phyloP scores from a whole-genome alignment of 2,888 invertebrate species.

The Metopia argyrocephala region DNA sequence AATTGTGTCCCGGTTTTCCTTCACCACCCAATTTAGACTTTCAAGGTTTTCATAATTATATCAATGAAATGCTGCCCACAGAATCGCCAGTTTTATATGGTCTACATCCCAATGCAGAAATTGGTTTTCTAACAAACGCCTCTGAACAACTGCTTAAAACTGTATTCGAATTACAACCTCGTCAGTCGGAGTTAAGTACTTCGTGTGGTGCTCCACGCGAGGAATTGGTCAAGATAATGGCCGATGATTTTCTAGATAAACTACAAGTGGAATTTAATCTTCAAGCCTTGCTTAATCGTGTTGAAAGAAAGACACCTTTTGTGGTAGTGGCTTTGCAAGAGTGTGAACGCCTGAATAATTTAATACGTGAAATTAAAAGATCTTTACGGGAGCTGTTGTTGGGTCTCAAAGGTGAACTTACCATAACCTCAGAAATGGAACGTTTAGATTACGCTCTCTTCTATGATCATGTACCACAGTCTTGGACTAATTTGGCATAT shows the following conservation, averaged over 20 bases:
- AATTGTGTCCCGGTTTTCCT: slow-evolving; percentile 90
- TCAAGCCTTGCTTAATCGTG: slow-evolving; percentile 89
- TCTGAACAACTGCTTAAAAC: slow-evolving; percentile 91
- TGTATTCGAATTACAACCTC: slow-evolving; percentile 93
- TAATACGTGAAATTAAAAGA: slow-evolving; percentile 89
- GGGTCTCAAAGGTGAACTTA: slow-evolving; percentile 95
- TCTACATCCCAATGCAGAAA: slow-evolving; percentile 96
- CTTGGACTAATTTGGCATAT: slow-evolving; percentile 93
- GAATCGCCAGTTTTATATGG: slow-evolving; percentile 96
- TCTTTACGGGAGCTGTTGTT: slow-evolving; percentile 92
- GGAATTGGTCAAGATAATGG: slow-evolving; percentile 85
- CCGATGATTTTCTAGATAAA: slow-evolving; percentile 94
- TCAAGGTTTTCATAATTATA: slow-evolving; percentile 90
- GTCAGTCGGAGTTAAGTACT: slow-evolving; percentile 82
- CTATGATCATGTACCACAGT: slow-evolving; percentile 90
- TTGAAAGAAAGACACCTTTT: slow-evolving; percentile 94
- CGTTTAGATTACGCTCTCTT: slow-evolving; percentile 89
- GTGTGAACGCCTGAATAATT: slow-evolving; percentile 95
- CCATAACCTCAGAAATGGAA: slow-evolving; percentile 97
- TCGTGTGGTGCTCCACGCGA: slow-evolving; percentile 86
- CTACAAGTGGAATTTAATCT: slow-evolving; percentile 94
- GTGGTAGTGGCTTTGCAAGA: slow-evolving; percentile 95
- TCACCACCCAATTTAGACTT: slow-evolving; percentile 95
- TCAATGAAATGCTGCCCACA: slow-evolving; percentile 90
- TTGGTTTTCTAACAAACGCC: slow-evolving; percentile 92